Conservation (phyloP, 64 coral and sea anemone genomes). For the Catalaphyllia jardinei region DNA sequence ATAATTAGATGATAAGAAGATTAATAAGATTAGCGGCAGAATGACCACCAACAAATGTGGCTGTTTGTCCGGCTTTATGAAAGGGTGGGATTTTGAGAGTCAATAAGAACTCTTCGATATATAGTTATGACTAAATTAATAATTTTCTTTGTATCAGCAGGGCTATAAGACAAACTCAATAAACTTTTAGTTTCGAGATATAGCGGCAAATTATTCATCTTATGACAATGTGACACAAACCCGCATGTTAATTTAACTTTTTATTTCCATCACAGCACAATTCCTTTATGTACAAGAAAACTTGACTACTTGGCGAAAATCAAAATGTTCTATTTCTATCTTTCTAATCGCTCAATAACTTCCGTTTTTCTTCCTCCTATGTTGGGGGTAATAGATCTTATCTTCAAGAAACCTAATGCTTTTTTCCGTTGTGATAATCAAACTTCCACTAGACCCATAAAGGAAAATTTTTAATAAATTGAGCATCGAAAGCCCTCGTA, state of each 20-base stretch:
- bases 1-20: slow-evolving; percentile 18
- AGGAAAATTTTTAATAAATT: neutral
- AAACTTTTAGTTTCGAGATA: neutral
- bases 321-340: neutral
- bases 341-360: too few relatives aligned
- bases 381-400: neutral
- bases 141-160: slow-evolving; percentile 6
- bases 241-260: neutral
- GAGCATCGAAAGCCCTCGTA: neutral
- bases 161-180: neutral
- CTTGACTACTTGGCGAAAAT: neutral
- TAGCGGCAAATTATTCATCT: neutral
- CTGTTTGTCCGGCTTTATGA: neutral
- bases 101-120: neutral
- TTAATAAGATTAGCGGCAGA: neutral
- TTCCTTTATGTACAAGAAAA: neutral
- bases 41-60: slow-evolving; percentile 13
- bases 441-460: neutral
- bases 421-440: neutral
- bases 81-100: neutral
- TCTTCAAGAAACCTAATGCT: neutral
- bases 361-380: neutral
- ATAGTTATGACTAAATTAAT: neutral
- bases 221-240: neutral
- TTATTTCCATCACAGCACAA: too few relatives aligned